Conservation (phyloP, 2,888 invertebrate species). For the Dryobotodes eremita region DNA sequence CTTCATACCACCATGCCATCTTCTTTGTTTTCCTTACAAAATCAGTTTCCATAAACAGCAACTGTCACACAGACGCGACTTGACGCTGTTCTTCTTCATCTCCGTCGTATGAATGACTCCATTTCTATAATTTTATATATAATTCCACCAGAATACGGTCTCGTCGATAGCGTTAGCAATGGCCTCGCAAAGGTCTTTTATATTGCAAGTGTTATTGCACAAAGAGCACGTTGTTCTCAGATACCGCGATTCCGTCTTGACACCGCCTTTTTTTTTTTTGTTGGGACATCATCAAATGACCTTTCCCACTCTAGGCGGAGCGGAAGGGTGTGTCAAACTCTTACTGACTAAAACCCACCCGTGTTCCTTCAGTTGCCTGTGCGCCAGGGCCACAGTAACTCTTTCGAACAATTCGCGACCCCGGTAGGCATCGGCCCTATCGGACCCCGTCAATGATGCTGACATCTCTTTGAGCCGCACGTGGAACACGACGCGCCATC, state of each 20-base stretch:
- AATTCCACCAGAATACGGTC: background rate
- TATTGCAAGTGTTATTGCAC: background rate
- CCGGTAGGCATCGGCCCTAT: no score
- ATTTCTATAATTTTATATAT: background rate
- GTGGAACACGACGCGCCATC: no score
- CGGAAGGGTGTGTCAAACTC: no score
- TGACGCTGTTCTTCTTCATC: background rate
- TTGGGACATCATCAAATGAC: no score
- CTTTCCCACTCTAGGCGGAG: no score
- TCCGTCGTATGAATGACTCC: background rate
- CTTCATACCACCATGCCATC: background rate
- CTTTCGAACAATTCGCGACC: no score
- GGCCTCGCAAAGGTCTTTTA: background rate
- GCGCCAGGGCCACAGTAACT: no score
- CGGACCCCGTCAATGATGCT: no score
- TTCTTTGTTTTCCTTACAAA: constrained; percentile 1
- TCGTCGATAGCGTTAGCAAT: background rate
- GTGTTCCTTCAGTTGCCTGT: no score
- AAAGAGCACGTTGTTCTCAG: background rate
- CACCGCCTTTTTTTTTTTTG: no score
- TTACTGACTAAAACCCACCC: no score
- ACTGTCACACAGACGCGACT: background rate
- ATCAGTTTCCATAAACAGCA: background rate
- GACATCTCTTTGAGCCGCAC: no score
- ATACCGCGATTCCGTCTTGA: background rate